phyloP scores from a whole-genome alignment of 1,140 invertebrate species.

The Antheraea mylitta region DNA sequence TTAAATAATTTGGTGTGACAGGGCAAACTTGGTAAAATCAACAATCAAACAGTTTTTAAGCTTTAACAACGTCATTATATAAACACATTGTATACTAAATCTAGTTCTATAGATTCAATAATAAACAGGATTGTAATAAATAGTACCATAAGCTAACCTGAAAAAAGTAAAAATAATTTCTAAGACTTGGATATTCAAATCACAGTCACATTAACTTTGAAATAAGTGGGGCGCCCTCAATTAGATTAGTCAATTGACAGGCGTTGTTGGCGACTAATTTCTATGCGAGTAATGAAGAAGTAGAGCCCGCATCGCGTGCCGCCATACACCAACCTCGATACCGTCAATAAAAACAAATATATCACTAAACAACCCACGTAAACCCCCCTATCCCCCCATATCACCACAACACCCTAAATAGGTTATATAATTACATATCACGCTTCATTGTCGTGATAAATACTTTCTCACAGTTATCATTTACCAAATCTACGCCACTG shows the following conservation, averaged over 20 bases:
- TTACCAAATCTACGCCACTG: slow-evolving; percentile 78
- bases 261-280: slow-evolving; percentile 30
- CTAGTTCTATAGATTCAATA: no score
- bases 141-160: not conserved
- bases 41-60: no score
- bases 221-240: slow-evolving; percentile 41
- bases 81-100: no score
- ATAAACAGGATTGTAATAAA: no score
- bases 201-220: slow-evolving; percentile 10
- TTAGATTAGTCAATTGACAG: slow-evolving; percentile 61
- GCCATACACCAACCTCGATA: slow-evolving; percentile 40
- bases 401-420: slow-evolving; percentile 60
- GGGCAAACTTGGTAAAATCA: no score
- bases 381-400: slow-evolving; percentile 28
- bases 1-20: no score
- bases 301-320: slow-evolving; percentile 60
- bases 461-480: slow-evolving; percentile 79
- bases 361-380: slow-evolving; percentile 43
- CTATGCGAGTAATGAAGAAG: slow-evolving; percentile 56
- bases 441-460: slow-evolving; percentile 77
- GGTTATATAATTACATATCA: slow-evolving; percentile 77
- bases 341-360: slow-evolving; percentile 67
- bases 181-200: not conserved
- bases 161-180: not conserved
- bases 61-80: no score